Evolutionary conservation across 1,140 invertebrate species (phyloP).

Genomic region (Atta cephalotes): DNA sequence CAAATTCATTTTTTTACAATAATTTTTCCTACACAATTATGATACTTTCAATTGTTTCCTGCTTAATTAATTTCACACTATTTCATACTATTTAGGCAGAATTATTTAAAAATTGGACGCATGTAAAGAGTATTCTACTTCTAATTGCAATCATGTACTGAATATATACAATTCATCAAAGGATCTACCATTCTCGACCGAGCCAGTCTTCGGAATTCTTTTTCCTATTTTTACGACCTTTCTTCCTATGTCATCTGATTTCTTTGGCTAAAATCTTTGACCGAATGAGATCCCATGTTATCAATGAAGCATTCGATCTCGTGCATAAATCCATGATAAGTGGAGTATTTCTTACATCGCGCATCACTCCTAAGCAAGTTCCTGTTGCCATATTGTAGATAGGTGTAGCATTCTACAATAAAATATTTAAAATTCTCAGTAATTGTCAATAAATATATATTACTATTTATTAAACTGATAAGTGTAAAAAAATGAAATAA

Average conservation of each 20-base stretch:
- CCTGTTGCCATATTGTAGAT: conserved; percentile 95
- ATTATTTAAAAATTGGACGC: neutral
- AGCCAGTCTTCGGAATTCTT: conserved; percentile 33
- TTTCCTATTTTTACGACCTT: conserved; percentile 28
- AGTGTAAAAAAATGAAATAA: neutral
- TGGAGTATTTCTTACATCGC: conserved; percentile 85
- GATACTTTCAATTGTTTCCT: conserved; percentile 45
- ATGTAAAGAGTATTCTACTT: neutral
- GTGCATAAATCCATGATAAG: conserved; percentile 92
- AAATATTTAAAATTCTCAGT: conserved; percentile 14
- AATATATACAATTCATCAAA: conserved; percentile 34
- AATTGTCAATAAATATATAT: neutral
- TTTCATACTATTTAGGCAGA: neutral
- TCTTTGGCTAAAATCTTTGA: conserved; percentile 77
- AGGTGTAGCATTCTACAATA: conserved; percentile 89
- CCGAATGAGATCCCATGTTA: conserved; percentile 92
- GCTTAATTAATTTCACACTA: neutral
- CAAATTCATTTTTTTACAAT: conserved; percentile 4
- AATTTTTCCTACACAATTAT: conserved; percentile 17
- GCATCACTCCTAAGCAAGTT: conserved; percentile 90
- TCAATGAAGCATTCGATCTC: conserved; percentile 85
- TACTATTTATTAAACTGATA: neutral
- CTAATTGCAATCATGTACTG: neutral
- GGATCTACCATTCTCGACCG: conserved; percentile 2
- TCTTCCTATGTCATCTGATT: conserved; percentile 76